Conservation (phyloP, 2,888 invertebrate species). For the Cosmia pyralina region DNA sequence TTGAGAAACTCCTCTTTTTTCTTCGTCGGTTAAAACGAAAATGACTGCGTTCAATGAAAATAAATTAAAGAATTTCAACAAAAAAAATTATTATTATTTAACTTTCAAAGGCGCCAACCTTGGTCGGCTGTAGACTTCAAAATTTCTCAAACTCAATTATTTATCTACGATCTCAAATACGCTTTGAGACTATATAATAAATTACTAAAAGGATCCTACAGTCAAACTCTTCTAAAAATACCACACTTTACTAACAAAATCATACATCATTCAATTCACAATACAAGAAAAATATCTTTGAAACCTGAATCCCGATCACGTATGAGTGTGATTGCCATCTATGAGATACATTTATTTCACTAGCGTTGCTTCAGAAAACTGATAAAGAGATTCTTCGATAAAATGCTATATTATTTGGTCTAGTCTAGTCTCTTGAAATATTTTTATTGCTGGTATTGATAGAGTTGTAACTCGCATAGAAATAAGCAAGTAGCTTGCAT, state of each 20-base stretch:
- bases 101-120: not conserved
- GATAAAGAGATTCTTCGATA: not conserved
- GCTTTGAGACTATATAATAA: not conserved
- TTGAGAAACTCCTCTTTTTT: no score
- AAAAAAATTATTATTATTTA: not conserved
- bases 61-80: not conserved
- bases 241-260: conserved; percentile 2
- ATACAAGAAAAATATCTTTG: conserved; percentile 13
- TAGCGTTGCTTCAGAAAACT: conserved; percentile 25
- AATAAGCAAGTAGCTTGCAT: no score
- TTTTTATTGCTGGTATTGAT: not conserved
- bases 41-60: not conserved
- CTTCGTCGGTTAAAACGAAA: no score
- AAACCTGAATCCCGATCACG: conserved; percentile 42
- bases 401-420: conserved; percentile 21
- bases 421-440: conserved; percentile 17
- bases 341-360: conserved; percentile 49
- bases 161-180: conserved; percentile 6
- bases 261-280: conserved; percentile 32
- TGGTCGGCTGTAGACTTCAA: not conserved
- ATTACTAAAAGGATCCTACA: not conserved
- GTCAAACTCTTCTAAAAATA: not conserved
- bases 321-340: conserved; percentile 35
- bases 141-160: conserved; percentile 16
- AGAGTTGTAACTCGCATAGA: not conserved